Base-by-base conservation (phyloP, 1,140 invertebrate species). In the Ceratina calcarata region DNA sequence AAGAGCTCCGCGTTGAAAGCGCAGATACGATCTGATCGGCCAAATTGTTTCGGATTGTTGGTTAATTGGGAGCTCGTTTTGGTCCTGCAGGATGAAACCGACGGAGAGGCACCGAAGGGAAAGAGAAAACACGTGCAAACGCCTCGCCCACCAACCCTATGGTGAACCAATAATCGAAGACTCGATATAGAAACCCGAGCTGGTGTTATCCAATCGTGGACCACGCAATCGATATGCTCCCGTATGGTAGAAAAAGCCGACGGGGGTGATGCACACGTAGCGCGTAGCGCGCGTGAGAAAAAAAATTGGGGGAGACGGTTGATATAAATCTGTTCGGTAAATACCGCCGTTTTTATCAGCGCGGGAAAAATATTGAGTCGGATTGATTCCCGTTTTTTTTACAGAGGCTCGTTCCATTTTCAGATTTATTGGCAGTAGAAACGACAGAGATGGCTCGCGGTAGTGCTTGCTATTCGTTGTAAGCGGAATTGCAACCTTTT, bases 21-120 rank as follows among this genome's bases (percentile, higher is more conserved):
- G 79, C 78, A 89, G 91, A 91, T 91, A 90, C 72, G 80, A 91
- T 92, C 90, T 89, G 81, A 84, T 76, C 84, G 87, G 79, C 91
- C 89, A 91, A 92, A 92, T 92, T 91, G 90, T 92, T 92, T 92
- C 88, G 91, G 89, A 91, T 91, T 91, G 91, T 92, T 90, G 90
- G 90, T 91, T 92, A 92, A 92, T 92, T 91, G 90, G 91, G 81
- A 90, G 89, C 87, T 91, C 89, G 90, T 91, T 91, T 90, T 86
- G 85, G 89, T 84, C 80, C 76, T 78, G 64, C 55, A 67, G 24
- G 45, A 15, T n/a, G 10, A 20, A 2, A 55, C 6, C 16, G 0
- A 16, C 18, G 49, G 1, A n/a, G 45, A 12, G 10, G 15, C 16
- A 7, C 13, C 3, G 37, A 45, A 18, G 16, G 64, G 32, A 27